Base-by-base conservation (phyloP, 2,113 vertebrate species). In the Pionites leucogaster region DNA sequence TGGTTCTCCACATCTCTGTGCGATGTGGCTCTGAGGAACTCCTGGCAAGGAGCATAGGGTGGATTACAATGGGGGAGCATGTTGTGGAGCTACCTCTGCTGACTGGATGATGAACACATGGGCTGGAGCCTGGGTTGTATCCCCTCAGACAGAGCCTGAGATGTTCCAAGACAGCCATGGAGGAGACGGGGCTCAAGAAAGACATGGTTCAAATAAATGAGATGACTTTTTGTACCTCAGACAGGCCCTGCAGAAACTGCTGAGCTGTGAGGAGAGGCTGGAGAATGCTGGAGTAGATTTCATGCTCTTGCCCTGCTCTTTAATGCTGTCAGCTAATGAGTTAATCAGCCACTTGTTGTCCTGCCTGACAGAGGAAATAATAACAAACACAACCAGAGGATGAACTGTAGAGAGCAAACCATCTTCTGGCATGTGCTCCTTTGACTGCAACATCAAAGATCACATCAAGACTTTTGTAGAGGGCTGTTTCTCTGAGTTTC, bases 391-490 rank as follows among this genome's bases (percentile, higher is more conserved):
- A 90, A 82, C 11, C 65, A 84, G 77, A 79, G 47, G 52, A 86
- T 72, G 60, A 94, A 90, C 49, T 59, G 81, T 91, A 89, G 86
- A 46, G 23, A 91, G 62, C 42, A 92, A 89, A 94, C 93, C 77
- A 46, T 71, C 86, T 95, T 93, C 91, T 95, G 89, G 86, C 89
- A 49, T 93, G 57, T 82, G 78, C 37, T 90, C 23, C 93, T 93
- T 95, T 94, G 89, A 97, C 94, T 95, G 52, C 79, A 86, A 90
- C 93, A 87, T 92, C 94, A 95, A 95, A 96, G 90, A 88, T 88
- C 64, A 55, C 62, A 79, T 71, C 91, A 77, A 93, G 87, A 77
- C 80, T 93, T 88, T 93, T 85, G 64, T 68, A 90, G 63, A 86
- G 69, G 79, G 37, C 80, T 91, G 80, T 88, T 95, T 95, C 63